Evolutionary conservation across 2,888 invertebrate genomes (phyloP), one percentile per base, ranked within the genome.

Genomic region (Pilophorus perplexus): DNA sequence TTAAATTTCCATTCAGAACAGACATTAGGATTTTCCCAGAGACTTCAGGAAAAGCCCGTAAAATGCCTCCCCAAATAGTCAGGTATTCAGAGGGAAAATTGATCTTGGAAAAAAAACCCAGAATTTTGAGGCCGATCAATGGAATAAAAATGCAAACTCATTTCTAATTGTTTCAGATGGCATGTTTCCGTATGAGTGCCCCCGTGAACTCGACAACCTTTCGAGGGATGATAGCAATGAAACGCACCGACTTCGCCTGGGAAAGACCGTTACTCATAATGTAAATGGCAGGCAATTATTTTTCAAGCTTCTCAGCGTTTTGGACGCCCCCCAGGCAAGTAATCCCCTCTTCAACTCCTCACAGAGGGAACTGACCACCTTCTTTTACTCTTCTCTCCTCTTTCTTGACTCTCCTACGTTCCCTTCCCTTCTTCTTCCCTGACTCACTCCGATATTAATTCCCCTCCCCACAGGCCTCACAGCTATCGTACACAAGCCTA

Each of bases 261-360:
- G n/a, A 12, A 50, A 25, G 50, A n/a, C 46, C 50, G 50, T 50
- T 50, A 27, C 27, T 66, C 55, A 66, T 42, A 57, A 44, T 66
- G 46, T 66, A 44, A 55, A 66, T 66, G 66, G 66, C 66, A 66
- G 66, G 55, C 55, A 66, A 66, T 66, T 66, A 66, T 66, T 54
- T 66, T 37, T 66, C 55, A 55, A 42, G 40, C 55, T 42, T 55
- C 66, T 55, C 55, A 50, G 27, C 50, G 50, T 50, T 50, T 50
- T 27, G 27, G 16, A 25, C 50, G 50, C 50, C 50, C 50, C 50
- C 50, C 50, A 14, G 50, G 50, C 50, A 33, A n/a, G 50, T 50
- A 50, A 50, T 50, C 50, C 50, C 50, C 48, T 12, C 23, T 23
- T 20, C 48, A 1, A 3, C 48, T 18, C 46, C 3, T 18, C 46